Conservation (phyloP, 2,888 invertebrate genomes). For the Matsumyia berberina region DNA sequence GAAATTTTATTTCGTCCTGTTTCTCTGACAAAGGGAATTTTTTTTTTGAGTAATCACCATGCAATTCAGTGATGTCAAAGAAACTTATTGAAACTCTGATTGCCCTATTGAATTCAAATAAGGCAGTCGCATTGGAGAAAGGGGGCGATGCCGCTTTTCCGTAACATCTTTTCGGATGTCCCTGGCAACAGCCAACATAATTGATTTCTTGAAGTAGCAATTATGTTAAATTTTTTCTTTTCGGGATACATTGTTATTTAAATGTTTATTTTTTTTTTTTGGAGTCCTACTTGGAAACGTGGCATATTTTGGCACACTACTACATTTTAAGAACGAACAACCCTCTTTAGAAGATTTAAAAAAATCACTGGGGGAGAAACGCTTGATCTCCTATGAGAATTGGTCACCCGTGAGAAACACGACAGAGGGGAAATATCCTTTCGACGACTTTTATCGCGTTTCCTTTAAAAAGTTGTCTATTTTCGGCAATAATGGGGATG, state of each 20-base stretch:
- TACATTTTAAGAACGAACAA: not conserved
- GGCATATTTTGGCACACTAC: not conserved
- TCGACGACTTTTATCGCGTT: too few species aligned
- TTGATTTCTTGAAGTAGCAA: conserved; percentile 41
- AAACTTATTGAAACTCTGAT: conserved; percentile 42
- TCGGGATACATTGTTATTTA: not conserved
- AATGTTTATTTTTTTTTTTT: not conserved
- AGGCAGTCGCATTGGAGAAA: conserved; percentile 5
- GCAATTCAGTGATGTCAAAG: conserved; percentile 42
- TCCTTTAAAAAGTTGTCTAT: too few species aligned
- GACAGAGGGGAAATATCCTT: too few species aligned
- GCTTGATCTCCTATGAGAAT: too few species aligned
- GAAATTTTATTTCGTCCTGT: conserved; percentile 11
- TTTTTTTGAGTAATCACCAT: conserved; percentile 27
- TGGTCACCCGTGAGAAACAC: too few species aligned
- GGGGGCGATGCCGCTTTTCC: not conserved
- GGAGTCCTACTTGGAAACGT: not conserved
- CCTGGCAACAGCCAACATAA: conserved; percentile 12
- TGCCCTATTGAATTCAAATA: conserved; percentile 41
- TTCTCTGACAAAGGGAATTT: conserved; percentile 14
- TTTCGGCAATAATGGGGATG: too few species aligned
- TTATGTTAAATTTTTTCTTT: not conserved
- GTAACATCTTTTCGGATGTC: not conserved
- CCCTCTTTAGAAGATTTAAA: not conserved
- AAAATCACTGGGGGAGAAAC: too few species aligned